A percentile compares a stretch with the other conserved stretches of the same genome.
Evolutionary conservation across 2,113 vertebrate species (phyloP).

Genomic region (Meriones unguiculatus): DNA sequence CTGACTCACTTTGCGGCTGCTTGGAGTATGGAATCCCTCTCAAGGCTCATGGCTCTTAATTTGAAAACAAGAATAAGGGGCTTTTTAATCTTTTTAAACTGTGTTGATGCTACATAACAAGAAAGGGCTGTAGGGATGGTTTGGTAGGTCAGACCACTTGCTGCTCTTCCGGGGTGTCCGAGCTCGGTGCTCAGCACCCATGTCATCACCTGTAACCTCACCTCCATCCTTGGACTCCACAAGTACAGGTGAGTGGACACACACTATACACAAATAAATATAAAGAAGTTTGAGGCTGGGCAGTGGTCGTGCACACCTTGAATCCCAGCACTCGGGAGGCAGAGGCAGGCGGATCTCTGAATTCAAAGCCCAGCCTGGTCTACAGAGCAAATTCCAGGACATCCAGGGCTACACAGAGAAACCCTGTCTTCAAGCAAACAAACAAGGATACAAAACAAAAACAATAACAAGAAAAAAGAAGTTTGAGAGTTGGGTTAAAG

Average conservation of each 20-base stretch:
- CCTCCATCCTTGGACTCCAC: neutral
- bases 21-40: neutral
- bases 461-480: neutral
- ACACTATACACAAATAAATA: neutral
- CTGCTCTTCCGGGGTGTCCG: neutral
- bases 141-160: neutral
- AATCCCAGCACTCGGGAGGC: too few relatives aligned
- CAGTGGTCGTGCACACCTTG: too few relatives aligned
- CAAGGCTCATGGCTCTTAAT: neutral
- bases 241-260: neutral
- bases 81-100: neutral
- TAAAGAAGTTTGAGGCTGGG: too few relatives aligned
- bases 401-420: neutral
- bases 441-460: neutral
- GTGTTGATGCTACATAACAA: neutral
- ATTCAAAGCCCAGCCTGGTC: too few relatives aligned
- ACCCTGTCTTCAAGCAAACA: neutral
- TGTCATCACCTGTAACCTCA: neutral
- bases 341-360: too few relatives aligned
- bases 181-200: neutral
- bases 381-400: too few relatives aligned
- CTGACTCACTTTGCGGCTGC: neutral
- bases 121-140: neutral
- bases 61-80: neutral
- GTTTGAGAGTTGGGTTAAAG: slow-evolving; percentile 5